Evolutionary conservation across 2,888 invertebrate species (phyloP), one percentile per base, ranked within the genome.

Genomic region (Crepidodera aurea): DNA sequence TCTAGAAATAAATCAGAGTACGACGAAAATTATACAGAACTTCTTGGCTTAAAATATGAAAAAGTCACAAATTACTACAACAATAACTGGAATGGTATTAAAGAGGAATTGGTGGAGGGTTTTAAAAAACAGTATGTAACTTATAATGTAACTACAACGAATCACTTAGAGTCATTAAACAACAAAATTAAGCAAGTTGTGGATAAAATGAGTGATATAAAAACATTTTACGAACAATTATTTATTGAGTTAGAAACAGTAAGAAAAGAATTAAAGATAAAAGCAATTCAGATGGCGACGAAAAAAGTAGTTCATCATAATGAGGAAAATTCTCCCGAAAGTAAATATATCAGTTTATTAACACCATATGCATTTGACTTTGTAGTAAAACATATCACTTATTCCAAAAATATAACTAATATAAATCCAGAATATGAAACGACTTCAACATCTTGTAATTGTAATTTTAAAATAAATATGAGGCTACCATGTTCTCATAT

Each of bases 111-210:
- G 56, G 62, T 62, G 5, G 15, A 51, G 32, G 25, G 25, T 19
- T 34, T 57, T 15, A 51, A 51, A 51, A 62, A 62, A 37, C 12
- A 50, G 10, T 8, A 10, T 42, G 3, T 57, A 29, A 62, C 51
- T 22, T 57, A 42, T 51, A 51, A 48, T 48, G 22, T 51, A 10
- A 37, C 19, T 15, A 55, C 60, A 1, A 60, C 60, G 22, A 60
- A 61, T 40, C 61, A 56, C 34, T 25, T 62, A 8, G 57, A 62
- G 57, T 37, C 22, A 12, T 42, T 56, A 13, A 62, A 62, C 44
- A n/a, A 57, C 6, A 62, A 62, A 42, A 62, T 62, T 22, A 62
- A 62, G 22, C 54, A 48, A 18, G 44, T 62, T 42, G 5, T 25
- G 13, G 6, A 6, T 13, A 25, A 13, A 25, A 12, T 25, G 12